phyloP scores from a whole-genome alignment of 92 coral and sea anemone species.

The Zoanthus sociatus region DNA sequence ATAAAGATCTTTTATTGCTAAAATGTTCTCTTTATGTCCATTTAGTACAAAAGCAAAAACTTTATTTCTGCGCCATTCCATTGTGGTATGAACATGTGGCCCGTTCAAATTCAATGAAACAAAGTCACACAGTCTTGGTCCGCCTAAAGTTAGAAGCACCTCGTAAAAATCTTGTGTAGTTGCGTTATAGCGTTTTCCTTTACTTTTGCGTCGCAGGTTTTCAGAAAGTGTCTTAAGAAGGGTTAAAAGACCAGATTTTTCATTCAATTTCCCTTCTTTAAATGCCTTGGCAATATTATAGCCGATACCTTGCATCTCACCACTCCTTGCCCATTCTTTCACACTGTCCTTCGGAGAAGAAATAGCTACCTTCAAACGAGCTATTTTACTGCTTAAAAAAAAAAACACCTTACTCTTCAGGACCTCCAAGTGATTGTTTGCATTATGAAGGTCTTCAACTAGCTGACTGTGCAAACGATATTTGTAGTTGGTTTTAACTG shows the following conservation, averaged over 20 bases:
- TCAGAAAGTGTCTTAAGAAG: slow-evolving; percentile 42
- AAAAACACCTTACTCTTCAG: background rate
- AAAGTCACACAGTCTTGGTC: slow-evolving; percentile 67
- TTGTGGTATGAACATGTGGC: slow-evolving; percentile 63
- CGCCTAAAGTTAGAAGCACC: slow-evolving; percentile 66
- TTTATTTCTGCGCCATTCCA: slow-evolving; percentile 63
- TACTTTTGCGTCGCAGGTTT: slow-evolving; percentile 60
- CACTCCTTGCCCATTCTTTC: slow-evolving; percentile 45
- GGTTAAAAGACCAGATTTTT: slow-evolving; percentile 32
- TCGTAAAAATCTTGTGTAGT: slow-evolving; percentile 65
- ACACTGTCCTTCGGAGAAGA: slow-evolving; percentile 48
- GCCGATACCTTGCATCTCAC: slow-evolving; percentile 54
- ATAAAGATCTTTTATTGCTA: slow-evolving; percentile 54
- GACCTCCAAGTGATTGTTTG: background rate
- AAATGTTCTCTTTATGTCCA: slow-evolving; percentile 59
- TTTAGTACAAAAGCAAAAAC: slow-evolving; percentile 46
- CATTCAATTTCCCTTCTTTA: slow-evolving; percentile 51
- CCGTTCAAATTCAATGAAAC: slow-evolving; percentile 62
- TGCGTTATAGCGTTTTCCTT: slow-evolving; percentile 62
- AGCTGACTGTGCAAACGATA: background rate
- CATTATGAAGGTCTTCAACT: too few relatives aligned
- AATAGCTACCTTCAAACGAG: background rate
- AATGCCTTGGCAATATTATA: slow-evolving; percentile 50
- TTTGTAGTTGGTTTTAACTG: background rate
- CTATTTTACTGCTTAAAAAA: background rate